Evolutionary conservation across 1,140 invertebrate species (phyloP), one percentile per base, ranked within the genome.

Genomic region (Stegodyphus dumicola): DNA sequence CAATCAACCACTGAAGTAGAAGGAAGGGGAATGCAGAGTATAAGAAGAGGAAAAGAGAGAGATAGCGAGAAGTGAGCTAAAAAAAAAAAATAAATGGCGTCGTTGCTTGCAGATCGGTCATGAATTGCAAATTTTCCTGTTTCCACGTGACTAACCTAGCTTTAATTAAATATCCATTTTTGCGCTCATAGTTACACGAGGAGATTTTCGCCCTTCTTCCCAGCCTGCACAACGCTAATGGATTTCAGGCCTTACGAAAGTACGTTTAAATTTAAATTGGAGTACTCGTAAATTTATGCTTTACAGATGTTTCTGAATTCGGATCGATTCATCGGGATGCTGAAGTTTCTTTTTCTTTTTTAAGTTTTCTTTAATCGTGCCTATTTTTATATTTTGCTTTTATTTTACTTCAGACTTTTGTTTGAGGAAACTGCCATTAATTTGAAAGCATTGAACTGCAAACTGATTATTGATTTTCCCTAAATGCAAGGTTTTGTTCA

Each of bases 121-220:
- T 85, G 74, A 85, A 85, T 85, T 85, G 81, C 74, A 85, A 85
- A 85, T 85, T 85, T 85, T 18, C 81, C 15, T 70, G 54, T 56
- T 85, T 85, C 81, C 66, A 76, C 81, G 66, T 76, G 81, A 85
- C 64, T 85, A 48, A 75, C 60, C 73, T 54, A 52, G 81, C 7
- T 65, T 76, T 76, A 77, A 77, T 85, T 85, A 85, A 85, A 85
- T 85, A 85, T 85, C 81, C 81, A 85, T 85, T 85, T 85, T 85
- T 85, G 17, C 80, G 49, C 60, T 67, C 67, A 4, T 52, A 60
- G 18, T 11, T 60, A 53, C 17, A 60, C 18, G 13, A 18, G 73
- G 75, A 48, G 69, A 74, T 83, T 75, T 64, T n/a, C 54, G 64
- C 48, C 80, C 3, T 33, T 33, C n/a, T 54, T 9, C 77, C 15